phyloP scores from a whole-genome alignment of 2,888 invertebrate species.

The Siphonodentalium dalli region DNA sequence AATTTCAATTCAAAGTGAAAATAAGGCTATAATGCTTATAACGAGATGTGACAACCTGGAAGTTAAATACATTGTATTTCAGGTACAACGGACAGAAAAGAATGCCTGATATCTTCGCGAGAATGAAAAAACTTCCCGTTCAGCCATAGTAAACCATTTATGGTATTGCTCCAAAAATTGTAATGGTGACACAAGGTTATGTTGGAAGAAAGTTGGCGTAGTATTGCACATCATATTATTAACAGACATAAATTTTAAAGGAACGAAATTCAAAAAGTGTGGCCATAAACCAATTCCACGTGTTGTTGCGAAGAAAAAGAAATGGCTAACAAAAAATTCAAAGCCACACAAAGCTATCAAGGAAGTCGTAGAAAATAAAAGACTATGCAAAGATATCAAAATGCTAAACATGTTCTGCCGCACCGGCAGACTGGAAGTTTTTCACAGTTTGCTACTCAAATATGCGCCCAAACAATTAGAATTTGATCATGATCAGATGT shows the following conservation, averaged over 20 bases:
- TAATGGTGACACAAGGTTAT: too few species aligned
- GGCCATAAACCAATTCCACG: conserved; percentile 3
- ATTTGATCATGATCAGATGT: conserved; percentile 21
- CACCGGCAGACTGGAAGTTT: conserved; percentile 27
- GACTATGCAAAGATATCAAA: conserved; percentile 17
- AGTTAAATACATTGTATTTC: too few species aligned
- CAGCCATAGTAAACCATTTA: too few species aligned
- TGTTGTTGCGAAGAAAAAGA: conserved; percentile 6
- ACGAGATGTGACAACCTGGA: too few species aligned
- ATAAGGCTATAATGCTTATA: too few species aligned
- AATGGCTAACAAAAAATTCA: conserved; percentile 16
- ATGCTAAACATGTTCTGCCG: conserved; percentile 24
- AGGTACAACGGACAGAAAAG: too few species aligned
- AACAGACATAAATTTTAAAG: conserved; percentile 13
- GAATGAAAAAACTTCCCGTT: too few species aligned
- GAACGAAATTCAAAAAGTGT: conserved; percentile 4
- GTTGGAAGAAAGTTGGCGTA: too few species aligned
- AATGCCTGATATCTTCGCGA: too few species aligned
- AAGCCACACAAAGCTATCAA: conserved; percentile 19
- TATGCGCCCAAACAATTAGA: conserved; percentile 25
- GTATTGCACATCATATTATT: conserved; percentile 10
- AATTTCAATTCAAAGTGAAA: too few species aligned
- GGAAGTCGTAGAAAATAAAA: conserved; percentile 17
- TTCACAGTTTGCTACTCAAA: conserved; percentile 20
- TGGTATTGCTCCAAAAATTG: too few species aligned